Conservation (phyloP, 2,113 vertebrate species). For the Otocyon megalotis region DNA sequence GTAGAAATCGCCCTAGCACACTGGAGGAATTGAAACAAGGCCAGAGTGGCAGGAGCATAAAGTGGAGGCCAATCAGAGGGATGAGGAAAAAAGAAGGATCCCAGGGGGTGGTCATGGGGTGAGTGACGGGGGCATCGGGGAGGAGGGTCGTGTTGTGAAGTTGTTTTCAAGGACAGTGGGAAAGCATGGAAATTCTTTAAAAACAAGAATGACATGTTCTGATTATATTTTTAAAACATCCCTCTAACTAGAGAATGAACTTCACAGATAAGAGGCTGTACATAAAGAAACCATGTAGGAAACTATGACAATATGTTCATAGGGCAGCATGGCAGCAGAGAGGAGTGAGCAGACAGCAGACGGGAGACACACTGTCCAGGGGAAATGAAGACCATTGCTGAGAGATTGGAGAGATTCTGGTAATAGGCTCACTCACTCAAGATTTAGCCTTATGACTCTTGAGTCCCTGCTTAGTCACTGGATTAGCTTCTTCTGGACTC, state of each 20-base stretch:
- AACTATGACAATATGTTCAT: accelerated
- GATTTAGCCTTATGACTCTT: background rate
- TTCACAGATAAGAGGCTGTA: background rate
- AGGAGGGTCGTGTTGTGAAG: no score
- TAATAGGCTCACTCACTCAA: background rate
- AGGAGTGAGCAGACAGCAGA: background rate
- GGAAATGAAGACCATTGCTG: background rate
- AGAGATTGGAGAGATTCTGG: background rate
- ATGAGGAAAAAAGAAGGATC: background rate
- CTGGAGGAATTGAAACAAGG: background rate
- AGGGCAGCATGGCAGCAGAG: background rate
- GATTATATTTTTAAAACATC: background rate
- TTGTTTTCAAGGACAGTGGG: background rate
- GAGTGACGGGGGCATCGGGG: background rate
- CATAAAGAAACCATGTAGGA: background rate
- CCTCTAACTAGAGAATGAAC: background rate
- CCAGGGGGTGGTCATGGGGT: accelerated
- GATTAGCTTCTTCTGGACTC: background rate
- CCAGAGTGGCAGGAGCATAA: background rate
- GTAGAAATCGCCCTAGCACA: background rate
- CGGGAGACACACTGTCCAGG: background rate
- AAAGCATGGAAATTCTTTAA: background rate
- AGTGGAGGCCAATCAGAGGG: background rate
- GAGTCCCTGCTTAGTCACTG: background rate
- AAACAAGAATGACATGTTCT: background rate